Percentiles rank a stretch among this genome's conserved stretches.
Evolutionary conservation across 2,797 vertebrate genomes (phyloP).

Genomic region (Paedocypris micromegethes): DNA sequence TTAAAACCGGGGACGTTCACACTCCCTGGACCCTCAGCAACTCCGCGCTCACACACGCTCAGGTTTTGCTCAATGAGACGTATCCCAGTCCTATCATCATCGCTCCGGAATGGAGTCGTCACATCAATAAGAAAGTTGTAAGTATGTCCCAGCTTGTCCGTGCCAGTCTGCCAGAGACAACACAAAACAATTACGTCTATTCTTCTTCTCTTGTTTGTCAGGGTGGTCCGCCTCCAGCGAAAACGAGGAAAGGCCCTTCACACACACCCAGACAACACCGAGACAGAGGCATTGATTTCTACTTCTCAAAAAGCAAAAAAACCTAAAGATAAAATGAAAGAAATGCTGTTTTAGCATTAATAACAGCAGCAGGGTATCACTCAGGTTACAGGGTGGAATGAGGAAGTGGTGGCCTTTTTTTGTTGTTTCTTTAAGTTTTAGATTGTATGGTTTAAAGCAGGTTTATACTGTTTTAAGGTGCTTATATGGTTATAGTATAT

Average conservation of each 20-base stretch:
- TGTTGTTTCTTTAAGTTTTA: not conserved
- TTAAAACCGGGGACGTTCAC: constrained; percentile 69
- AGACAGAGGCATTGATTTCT: constrained; percentile 76
- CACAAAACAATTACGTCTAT: not conserved
- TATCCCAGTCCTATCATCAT: constrained; percentile 71
- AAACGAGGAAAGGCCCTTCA: constrained; percentile 63
- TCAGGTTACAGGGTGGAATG: constrained; percentile 4
- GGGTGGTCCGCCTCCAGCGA: constrained; percentile 47
- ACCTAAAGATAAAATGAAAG: constrained; percentile 37
- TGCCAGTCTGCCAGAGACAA: not conserved
- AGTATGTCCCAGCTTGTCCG: constrained; percentile 39
- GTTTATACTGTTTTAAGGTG: no score
- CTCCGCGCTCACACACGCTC: constrained; percentile 58
- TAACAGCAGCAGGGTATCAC: not conserved
- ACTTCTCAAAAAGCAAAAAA: constrained; percentile 74
- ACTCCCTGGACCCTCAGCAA: constrained; percentile 71
- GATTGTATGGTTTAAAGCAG: no score
- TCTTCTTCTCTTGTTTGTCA: not conserved
- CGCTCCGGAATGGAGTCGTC: constrained; percentile 68
- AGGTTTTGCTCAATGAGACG: constrained; percentile 62
- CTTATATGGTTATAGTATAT: no score
- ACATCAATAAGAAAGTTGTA: constrained; percentile 67
- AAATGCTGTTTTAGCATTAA: not conserved
- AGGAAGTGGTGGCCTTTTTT: constrained; percentile 12
- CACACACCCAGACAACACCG: constrained; percentile 58